Evolutionary conservation across 2,888 invertebrate species (phyloP), one percentile per base, ranked within the genome.

Genomic region (Ormyrus rosae): DNA sequence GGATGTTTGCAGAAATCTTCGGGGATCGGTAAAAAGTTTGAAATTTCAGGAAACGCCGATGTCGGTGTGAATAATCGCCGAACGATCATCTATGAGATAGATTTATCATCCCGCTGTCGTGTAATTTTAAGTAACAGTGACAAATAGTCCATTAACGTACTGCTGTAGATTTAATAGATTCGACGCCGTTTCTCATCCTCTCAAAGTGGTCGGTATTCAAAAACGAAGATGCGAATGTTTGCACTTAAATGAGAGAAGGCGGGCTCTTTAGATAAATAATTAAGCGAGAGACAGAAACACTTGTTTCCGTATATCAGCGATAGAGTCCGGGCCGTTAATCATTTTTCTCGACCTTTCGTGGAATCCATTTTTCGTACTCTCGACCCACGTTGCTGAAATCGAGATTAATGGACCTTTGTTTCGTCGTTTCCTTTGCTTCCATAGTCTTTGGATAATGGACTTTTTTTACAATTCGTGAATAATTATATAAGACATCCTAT

Each of bases 401-500:
- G 72, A 78, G 75, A 82, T 82, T 78, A 78, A 80, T 82, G 78
- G 72, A 82, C 71, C 73, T 71, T 74, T 63, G 75, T 71, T 78
- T 80, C 74, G 72, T 78, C 63, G 9, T 60, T 68, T 61, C 64
- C 69, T 58, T 9, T 8, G n/a, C 10, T 19, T 48, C 55, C 13
- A 34, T 2, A 45, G 51, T 51, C 50, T 56, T 60, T 63, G 19
- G 64, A 53, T 75, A 75, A 78, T 79, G 67, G 71, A 75, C 63
- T 75, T 72, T 19, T 75, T 78, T 58, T 76, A 46, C 58, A 51
- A 72, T 73, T 63, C 56, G 73, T 67, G 72, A 67, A 73, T 58
- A 67, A 64, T 61, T 72, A 55, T 46, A 67, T 8, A 78, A 78
- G 53, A 1, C 50, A n/a, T 5, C 50, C 1, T 6, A 19, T 61